Conservation (phyloP, 2,888 invertebrate species). For the Piscicola geometra region DNA sequence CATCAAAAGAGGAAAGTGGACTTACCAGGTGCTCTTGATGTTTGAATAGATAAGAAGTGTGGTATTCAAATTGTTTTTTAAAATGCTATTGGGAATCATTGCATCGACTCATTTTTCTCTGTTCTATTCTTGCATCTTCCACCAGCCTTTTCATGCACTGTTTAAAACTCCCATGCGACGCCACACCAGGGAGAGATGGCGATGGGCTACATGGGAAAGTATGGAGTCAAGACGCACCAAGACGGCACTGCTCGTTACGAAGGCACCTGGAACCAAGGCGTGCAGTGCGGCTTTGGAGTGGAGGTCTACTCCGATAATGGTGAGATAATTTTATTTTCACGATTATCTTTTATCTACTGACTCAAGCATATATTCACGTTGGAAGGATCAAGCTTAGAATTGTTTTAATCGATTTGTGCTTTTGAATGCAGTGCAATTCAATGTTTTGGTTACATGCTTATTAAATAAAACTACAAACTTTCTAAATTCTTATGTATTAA, state of each 20-base stretch:
- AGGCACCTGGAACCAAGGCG: conserved; percentile 82
- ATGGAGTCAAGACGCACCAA: conserved; percentile 90
- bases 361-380: no score
- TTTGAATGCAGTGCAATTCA: no score
- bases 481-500: no score
- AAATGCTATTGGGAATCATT: no score
- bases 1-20: conserved; percentile 91
- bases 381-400: no score
- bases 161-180: background rate
- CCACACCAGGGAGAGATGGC: conserved; percentile 79
- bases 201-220: conserved; percentile 94
- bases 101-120: no score
- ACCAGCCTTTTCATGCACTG: background rate
- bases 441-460: no score
- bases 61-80: no score
- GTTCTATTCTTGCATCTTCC: background rate
- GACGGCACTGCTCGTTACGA: conserved; percentile 67
- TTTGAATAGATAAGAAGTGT: no score
- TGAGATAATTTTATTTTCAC: conserved; percentile 59
- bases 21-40: conserved; percentile 73
- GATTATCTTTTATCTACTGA: no score
- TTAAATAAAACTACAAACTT: no score
- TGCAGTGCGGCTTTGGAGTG: conserved; percentile 98
- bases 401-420: no score
- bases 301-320: conserved; percentile 99